Conservation (phyloP, 2,888 invertebrate genomes). For the Trichopria drosophilae region DNA sequence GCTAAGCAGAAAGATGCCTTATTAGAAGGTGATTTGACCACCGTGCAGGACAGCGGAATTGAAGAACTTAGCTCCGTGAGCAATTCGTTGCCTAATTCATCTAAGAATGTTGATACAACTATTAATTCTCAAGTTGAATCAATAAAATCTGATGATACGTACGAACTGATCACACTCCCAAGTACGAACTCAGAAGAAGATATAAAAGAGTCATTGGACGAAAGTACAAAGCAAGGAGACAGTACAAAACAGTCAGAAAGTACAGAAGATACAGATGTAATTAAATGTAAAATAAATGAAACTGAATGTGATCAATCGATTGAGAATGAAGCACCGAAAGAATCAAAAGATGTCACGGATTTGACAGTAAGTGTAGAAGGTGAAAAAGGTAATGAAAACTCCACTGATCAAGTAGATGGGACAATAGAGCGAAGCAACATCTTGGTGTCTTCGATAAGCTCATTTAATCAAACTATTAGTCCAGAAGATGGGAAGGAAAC, state of each 20-base stretch:
- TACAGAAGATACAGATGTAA: conserved; percentile 4
- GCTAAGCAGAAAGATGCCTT: conserved; percentile 54
- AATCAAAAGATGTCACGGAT: neutral
- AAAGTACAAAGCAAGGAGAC: too few species aligned
- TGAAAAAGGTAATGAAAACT: neutral
- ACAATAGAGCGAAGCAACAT: conserved; percentile 4
- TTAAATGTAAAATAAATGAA: conserved; percentile 4
- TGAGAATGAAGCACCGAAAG: neutral
- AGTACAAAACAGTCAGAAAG: too few species aligned
- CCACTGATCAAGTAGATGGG: conserved; percentile 6
- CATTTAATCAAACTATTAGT: too few species aligned
- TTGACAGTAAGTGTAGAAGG: neutral
- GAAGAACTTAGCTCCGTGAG: too few species aligned
- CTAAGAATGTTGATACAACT: too few species aligned
- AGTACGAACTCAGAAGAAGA: too few species aligned
- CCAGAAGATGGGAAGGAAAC: conserved; percentile 4
- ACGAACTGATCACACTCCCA: too few species aligned
- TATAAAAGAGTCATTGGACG: too few species aligned
- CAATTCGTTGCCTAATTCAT: too few species aligned
- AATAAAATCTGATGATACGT: too few species aligned
- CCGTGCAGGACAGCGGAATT: conserved; percentile 45
- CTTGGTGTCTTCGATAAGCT: too few species aligned
- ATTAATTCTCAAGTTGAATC: too few species aligned
- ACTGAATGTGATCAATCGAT: neutral
- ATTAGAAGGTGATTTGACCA: conserved; percentile 47